Evolutionary conservation across 1,140 invertebrate species (phyloP), one percentile per base, ranked within the genome.

Genomic region (Cepaea nemoralis): DNA sequence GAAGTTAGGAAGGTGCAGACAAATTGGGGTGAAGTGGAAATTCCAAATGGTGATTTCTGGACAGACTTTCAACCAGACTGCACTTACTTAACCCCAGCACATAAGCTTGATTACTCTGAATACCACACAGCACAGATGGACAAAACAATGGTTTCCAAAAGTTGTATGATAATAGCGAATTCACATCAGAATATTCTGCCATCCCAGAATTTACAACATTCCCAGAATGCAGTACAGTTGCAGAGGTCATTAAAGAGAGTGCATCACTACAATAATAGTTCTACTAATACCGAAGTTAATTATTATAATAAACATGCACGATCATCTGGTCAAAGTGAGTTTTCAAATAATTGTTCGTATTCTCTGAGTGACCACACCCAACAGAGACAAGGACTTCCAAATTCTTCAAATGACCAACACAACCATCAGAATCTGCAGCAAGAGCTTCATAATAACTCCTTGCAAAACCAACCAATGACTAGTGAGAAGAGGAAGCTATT

Each of bases 21-120:
- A 45, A 59, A 69, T 37, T 67, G 50, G 16, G 19, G 31, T 22
- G 40, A 27, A 66, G 80, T 81, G 63, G 83, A 83, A 71, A 70
- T 87, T 27, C 86, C 86, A 70, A 45, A 83, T 22, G 82, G 83
- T 35, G 79, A 83, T 75, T 89, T 88, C 67, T 89, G 88, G 88
- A 80, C 71, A 73, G 78, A 86, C 73, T 69, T 88, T 75, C 80
- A 55, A 33, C 75, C 55, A 42, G 75, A 77, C 31, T 31, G 12
- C 24, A n/a, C 14, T 70, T 63, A n/a, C n/a, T 12, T 31, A 10
- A 5, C 59, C 2, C 27, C 59, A 63, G 5, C 16, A 31, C 59
- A 31, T 31, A 10, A 19, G 22, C 10, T 16, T 63, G 59, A 63
- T 63, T 6, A 22, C 16, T 31, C n/a, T 27, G 59, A 19, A 31